Evolutionary conservation across 2,888 invertebrate genomes (phyloP).

Genomic region (Pherbina coryleti): DNA sequence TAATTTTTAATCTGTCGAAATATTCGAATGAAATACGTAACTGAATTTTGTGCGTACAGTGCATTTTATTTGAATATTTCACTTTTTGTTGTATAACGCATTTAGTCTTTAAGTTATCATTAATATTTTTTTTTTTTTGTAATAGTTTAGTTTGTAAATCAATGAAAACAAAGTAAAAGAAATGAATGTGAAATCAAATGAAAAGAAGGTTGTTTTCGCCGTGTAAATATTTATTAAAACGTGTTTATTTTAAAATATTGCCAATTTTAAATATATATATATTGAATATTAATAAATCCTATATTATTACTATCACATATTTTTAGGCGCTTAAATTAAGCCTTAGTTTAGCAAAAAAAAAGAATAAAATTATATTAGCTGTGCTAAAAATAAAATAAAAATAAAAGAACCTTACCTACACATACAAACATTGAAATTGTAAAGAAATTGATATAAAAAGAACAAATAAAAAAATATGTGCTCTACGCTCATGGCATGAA

Average conservation of each 20-base stretch:
- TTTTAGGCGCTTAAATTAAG: slow-evolving; percentile 38
- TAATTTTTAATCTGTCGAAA: slow-evolving; percentile 9
- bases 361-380: slow-evolving; percentile 21
- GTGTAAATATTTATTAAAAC: slow-evolving; percentile 42
- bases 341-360: slow-evolving; percentile 21
- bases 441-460: neutral
- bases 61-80: slow-evolving; percentile 20
- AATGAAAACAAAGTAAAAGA: neutral
- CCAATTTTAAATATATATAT: slow-evolving; percentile 5
- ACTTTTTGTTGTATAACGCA: neutral
- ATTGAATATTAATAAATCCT: neutral
- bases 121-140: neutral
- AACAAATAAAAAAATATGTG: neutral
- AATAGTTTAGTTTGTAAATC: neutral
- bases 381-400: slow-evolving; percentile 11
- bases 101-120: slow-evolving; percentile 27
- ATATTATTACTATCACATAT: slow-evolving; percentile 27
- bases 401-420: neutral
- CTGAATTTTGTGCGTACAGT: slow-evolving; percentile 13
- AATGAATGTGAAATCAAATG: neutral
- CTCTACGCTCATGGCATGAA: neutral
- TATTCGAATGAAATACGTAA: slow-evolving; percentile 11
- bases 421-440: neutral
- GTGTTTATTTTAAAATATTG: slow-evolving; percentile 17
- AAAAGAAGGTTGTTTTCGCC: slow-evolving; percentile 3